Evolutionary conservation across 2,113 vertebrate genomes (phyloP), one percentile per base, ranked within the genome.

Genomic region (Poeciliopsis retropinna): DNA sequence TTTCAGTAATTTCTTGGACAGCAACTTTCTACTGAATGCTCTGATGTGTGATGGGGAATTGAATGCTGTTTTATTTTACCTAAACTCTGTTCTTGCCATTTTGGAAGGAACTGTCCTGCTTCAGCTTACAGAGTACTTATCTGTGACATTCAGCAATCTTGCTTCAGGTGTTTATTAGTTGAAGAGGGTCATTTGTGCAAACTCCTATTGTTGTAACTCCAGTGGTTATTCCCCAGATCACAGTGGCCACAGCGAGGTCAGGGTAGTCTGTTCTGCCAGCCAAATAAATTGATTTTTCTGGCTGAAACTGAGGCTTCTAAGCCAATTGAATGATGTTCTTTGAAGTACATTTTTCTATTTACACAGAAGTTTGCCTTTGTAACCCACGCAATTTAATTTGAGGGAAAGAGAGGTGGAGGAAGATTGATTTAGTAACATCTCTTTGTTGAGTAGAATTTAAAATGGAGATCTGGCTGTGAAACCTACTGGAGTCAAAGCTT

Each of bases 311-410:
- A 60, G 66, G 70, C 60, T 71, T 73, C 70, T 73, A 28, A 60
- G 63, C 63, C 64, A 68, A 64, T 79, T 87, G 77, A 81, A 80
- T 41, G 39, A 69, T 75, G 83, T 29, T 57, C 70, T 92, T 88
- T 84, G 80, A 86, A 88, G 70, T 79, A 31, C 9, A 70, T 64
- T 70, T 81, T 89, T 83, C 67, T 57, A 65, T 87, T 82, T 70
- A 17, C 60, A 41, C 15, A 41, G 34, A 41, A 0, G 22, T 73
- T 82, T 73, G 63, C 73, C 71, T 88, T 73, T 75, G 82, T 54
- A 9, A 65, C 60, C 19, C 47, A 54, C 65, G 65, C 76, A 17
- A 17, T 72, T 80, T 41, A 27, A 51, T 57, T 37, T n/a, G 37
- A 22, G 31, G 54, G 60, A 77, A 62, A 12, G 65, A 54, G 70